Conservation (phyloP, 2,797 vertebrate genomes). For the Parotocinclus haroldoi region DNA sequence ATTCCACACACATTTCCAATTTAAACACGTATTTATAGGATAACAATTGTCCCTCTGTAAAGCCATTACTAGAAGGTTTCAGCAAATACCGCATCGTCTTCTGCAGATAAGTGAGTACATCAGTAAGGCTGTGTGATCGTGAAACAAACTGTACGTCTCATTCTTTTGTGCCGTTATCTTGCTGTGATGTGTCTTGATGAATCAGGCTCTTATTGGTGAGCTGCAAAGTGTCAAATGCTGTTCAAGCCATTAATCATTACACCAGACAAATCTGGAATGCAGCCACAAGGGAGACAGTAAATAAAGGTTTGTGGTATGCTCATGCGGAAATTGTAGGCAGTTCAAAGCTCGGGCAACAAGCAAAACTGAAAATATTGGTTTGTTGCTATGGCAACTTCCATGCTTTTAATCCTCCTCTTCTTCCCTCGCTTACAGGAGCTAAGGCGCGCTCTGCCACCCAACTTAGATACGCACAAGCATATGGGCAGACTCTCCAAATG, state of each 20-base stretch:
- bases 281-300: slow-evolving; percentile 18
- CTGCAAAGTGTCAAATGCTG: slow-evolving; percentile 9
- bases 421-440: slow-evolving; percentile 37
- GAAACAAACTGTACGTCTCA: not conserved
- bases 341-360: slow-evolving; percentile 56
- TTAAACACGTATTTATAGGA: too few species aligned
- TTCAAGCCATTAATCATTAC: slow-evolving; percentile 5
- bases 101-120: too few species aligned
- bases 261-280: slow-evolving; percentile 5
- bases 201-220: slow-evolving; percentile 8
- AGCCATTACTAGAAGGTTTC: too few species aligned
- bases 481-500: slow-evolving; percentile 44
- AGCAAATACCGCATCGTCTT: too few species aligned
- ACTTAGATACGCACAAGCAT: slow-evolving; percentile 43
- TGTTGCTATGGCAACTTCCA: slow-evolving; percentile 76
- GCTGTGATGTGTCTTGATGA: slow-evolving; percentile 22
- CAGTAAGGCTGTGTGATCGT: too few species aligned
- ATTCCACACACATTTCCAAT: too few species aligned
- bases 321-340: slow-evolving; percentile 54
- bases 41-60: too few species aligned
- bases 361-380: slow-evolving; percentile 62
- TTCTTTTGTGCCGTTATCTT: not conserved
- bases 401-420: slow-evolving; percentile 58
- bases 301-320: slow-evolving; percentile 33
- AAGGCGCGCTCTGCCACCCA: slow-evolving; percentile 45